Percentiles rank a stretch among this genome's conserved stretches.
phyloP scores from a whole-genome alignment of 2,888 invertebrate genomes.

The Yponomeuta sedellus region DNA sequence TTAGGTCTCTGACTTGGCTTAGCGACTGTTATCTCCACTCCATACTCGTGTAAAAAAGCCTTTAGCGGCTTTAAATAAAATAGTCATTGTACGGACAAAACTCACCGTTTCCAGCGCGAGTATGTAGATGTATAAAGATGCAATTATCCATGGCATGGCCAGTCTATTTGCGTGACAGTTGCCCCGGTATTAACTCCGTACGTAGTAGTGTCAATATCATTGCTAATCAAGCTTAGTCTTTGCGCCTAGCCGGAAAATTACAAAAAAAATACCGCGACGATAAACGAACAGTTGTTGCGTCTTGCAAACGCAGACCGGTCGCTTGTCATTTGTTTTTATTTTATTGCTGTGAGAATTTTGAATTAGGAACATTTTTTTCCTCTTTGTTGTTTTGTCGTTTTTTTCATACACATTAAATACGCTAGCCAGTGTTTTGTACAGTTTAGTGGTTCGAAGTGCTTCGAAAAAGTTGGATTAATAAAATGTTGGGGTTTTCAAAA shows the following conservation, averaged over 20 bases:
- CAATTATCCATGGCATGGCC: slow-evolving; percentile 4
- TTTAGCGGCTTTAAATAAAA: neutral
- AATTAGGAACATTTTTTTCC: neutral
- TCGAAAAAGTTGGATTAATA: slow-evolving; percentile 18
- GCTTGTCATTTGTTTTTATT: neutral
- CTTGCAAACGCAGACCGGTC: neutral
- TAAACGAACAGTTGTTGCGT: neutral
- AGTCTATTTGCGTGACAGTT: slow-evolving; percentile 2
- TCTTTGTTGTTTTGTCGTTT: neutral
- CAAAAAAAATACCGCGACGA: neutral
- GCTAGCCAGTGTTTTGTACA: neutral
- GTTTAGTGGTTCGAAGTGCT: neutral
- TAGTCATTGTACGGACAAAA: neutral
- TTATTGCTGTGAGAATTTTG: neutral
- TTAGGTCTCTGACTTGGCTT: too few relatives aligned
- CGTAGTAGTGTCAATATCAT: slow-evolving; percentile 13
- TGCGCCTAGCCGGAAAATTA: slow-evolving; percentile 9
- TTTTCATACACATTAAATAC: neutral
- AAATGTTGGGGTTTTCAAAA: slow-evolving; percentile 48
- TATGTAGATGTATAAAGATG: neutral
- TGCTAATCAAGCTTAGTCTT: slow-evolving; percentile 4
- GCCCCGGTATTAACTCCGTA: neutral
- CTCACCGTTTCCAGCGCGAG: neutral
- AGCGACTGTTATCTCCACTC: too few relatives aligned
- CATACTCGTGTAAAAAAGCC: too few relatives aligned